Base-by-base conservation (phyloP, 37 sponge, comb jelly and placozoan genomes). In the Axinella damicornis region DNA sequence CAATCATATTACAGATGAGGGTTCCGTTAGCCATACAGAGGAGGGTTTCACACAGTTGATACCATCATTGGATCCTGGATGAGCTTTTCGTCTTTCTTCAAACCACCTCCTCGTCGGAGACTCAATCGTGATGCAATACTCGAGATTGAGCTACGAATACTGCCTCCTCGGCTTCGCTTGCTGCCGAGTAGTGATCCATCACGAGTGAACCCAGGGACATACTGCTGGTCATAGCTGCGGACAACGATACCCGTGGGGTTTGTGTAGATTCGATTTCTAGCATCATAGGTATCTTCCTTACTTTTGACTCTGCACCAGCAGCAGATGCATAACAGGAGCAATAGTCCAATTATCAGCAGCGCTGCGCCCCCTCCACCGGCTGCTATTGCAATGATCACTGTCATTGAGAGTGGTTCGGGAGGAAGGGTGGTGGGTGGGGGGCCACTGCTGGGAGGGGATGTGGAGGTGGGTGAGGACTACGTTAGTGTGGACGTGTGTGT, bases 311-410 rank as follows among this genome's bases (percentile, higher is more conserved):
- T 40, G 6, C 72, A 22, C 12, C 59, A 53, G 63, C 84, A 83
- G 56, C 58, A 83, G 66, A 74, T 74, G 57, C 30, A 41, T 53
- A 65, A 64, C 19, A 73, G 22, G 36, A 73, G 24, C 37, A 63
- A 0, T 5, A 83, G 15, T 0, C 62, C 15, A 13, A 65, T 13
- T 17, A 73, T 20, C 25, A 83, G 61, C 36, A 74, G 2, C 15
- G 74, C 22, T 0, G 74, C 15, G 27, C 5, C 73, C 28, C 78
- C 78, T 11, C 28, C 84, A 53, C 74, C 84, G 20, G 75, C 84
- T 56, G 74, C 84, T 17, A 73, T 73, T 12, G 53, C 84, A 35
- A 53, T 53, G 57, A 80, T 80, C 37, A 69, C 81, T 6, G 22
- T 69, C 32, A 57, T 69, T 1, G 81, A 12, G 46, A 46, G 46